Evolutionary conservation across 2,113 vertebrate species (phyloP), one percentile per base, ranked within the genome.

Genomic region (Eulacestoma nigropectus): DNA sequence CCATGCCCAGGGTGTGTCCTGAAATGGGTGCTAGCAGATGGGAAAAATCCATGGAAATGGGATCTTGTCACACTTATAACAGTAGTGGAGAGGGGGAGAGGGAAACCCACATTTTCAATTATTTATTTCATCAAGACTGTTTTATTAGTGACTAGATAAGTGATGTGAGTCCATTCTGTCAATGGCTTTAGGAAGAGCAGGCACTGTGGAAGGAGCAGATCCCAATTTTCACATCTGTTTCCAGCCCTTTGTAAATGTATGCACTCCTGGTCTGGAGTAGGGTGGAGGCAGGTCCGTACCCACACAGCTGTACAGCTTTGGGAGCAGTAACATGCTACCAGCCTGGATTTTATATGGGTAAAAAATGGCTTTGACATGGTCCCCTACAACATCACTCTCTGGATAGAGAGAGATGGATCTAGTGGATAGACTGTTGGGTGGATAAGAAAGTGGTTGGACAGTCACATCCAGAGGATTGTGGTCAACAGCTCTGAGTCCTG

Each of bases 231-330:
- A 42, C 20, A 29, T 70, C 39, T 39, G 4, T 94, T 77, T 88
- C 30, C 39, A 92, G 35, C 16, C 22, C 8, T 50, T 64, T 60
- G 47, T 50, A 74, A 62, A 78, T 67, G 30, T 16, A 8, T 17
- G n/a, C 19, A 37, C 30, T 35, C 23, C 55, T 62, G 39, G 8
- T 67, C 8, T 65, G 11, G 22, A 27, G 11, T 6, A 25, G 20
- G 18, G 42, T 84, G 42, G 37, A 9, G 20, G 7, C 23, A 74
- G 52, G 37, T 29, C 47, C 0, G 0, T 19, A 33, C 14, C 6
- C 6, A 4, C 0, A 0, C 2, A 12, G 23, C n/a, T 2, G 1
- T 35, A 55, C 19, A 57, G 42, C 26, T 87, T 29, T 1, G 0
- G 18, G 10, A 44, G 33, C 33, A 72, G 29, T 20, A 57, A 35